Evolutionary conservation across 2,113 vertebrate species (phyloP).

Genomic region (Apistogramma diplotaenia): DNA sequence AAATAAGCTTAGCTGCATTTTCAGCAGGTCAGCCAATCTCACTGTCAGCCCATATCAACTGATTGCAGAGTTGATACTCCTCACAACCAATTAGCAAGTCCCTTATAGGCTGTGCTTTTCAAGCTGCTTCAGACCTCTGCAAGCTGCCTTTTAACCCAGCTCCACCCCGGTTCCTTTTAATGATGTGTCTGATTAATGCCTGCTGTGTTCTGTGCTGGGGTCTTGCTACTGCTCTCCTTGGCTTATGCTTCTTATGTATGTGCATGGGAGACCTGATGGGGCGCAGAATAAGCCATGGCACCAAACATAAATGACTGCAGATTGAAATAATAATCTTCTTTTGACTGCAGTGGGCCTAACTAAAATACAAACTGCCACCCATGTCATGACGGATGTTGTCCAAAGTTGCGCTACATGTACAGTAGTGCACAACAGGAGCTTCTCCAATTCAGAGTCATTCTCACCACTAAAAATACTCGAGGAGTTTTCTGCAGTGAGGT

Average conservation of each 20-base stretch:
- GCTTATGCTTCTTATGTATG: not conserved
- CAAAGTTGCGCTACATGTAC: not conserved
- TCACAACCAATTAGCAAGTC: not conserved
- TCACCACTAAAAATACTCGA: not conserved
- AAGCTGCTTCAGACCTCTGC: not conserved
- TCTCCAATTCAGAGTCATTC: not conserved
- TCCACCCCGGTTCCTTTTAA: no score
- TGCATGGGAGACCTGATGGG: not conserved
- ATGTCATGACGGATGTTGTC: not conserved
- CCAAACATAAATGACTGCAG: not conserved
- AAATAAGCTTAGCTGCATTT: not conserved
- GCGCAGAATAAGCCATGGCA: not conserved
- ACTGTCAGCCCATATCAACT: not conserved
- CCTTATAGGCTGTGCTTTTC: not conserved
- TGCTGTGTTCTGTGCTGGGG: not conserved
- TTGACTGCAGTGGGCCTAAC: not conserved
- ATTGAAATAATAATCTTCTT: not conserved
- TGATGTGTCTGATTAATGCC: not conserved
- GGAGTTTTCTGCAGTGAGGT: not conserved
- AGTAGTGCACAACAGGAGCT: not conserved
- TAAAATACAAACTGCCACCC: not conserved
- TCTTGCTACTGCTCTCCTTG: not conserved
- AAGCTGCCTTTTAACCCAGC: not conserved
- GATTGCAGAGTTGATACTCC: not conserved
- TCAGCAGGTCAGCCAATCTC: not conserved